Evolutionary conservation across 2,113 vertebrate species (phyloP), one percentile per base, ranked within the genome.

Genomic region (Cololabis saira): DNA sequence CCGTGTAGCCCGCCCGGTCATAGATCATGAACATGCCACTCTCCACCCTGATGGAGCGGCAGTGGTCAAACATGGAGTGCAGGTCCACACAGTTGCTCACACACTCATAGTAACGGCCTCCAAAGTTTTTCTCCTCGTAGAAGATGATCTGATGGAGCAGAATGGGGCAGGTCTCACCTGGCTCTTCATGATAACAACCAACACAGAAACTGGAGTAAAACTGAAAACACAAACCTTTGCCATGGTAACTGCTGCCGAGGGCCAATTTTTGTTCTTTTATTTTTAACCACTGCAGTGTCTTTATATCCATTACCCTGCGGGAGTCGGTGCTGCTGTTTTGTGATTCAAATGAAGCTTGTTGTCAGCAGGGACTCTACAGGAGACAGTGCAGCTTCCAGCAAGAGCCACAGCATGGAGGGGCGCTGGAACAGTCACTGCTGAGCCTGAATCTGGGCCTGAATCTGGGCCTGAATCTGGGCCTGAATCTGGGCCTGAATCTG

Each of bases 121-220:
- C 79, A 79, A 93, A 93, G 82, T 93, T 92, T 81, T 81, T 90
- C 41, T 93, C 92, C 86, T 93, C 91, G 27, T 92, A 93, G 69
- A 92, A 93, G 81, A 89, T 88, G 55, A 92, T 87, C 91, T 93
- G 71, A 61, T 40, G 56, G 47, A 65, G 60, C 63, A 47, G 71
- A 60, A 47, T 0, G 16, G 19, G n/a, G n/a, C 5, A 63, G 2
- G 14, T 6, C 15, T 64, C 30, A 77, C 17, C 52, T 48, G 2
- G 40, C 12, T 11, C 48, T 70, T 6, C 12, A 18, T 1, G 3
- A 4, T 3, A 15, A 7, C 15, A 49, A 33, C 12, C 16, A 15
- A 13, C 17, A 33, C 18, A 19, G 14, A 11, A 18, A 7, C 1
- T 4, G 12, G 22, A 4, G 18, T 44, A 10, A 37, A 53, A 24